Evolutionary conservation across 2,888 invertebrate genomes (phyloP), one percentile per base, ranked within the genome.

Genomic region (Drosophila macrospina): DNA sequence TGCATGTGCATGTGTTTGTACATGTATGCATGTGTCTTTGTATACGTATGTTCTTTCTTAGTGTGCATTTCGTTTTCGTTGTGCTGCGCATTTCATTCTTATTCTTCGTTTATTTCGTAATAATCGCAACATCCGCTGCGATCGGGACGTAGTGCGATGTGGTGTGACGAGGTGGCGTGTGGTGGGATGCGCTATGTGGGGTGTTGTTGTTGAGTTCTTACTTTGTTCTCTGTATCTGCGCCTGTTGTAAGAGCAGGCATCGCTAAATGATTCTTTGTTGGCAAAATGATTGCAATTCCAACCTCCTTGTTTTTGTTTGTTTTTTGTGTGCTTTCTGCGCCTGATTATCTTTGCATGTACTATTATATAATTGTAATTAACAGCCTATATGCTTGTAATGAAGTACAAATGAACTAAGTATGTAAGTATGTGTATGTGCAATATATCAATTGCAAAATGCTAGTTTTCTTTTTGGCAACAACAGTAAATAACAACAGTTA

Each of bases 61-160:
- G 59, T 36, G 48, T 69, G 65, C 69, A 80, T 64, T 81, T 75
- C 61, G 80, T 73, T 70, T 67, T 72, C 64, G 30, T 68, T 70
- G 64, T 61, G 62, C 65, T 65, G 69, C 69, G 55, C 64, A 71
- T 69, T 69, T 68, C 47, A 71, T 75, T 78, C 81, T 80, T 84
- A 67, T 73, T 84, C 76, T 68, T 72, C 77, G 75, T 81, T 78
- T 81, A 84, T 85, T 85, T 85, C 86, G 86, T 86, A 85, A 85
- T 86, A 86, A 81, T 84, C 71, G 80, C 74, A 75, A 82, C 82
- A 81, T 84, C 75, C 84, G 85, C 72, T 80, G 78, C 44, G 64
- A 65, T 37, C 56, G 28, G 20, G 16, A 42, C 20, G 15, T 6
- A 28, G 34, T 20, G 48, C 16, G 41, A 16, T 41, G 16, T 16